Evolutionary conservation across 2,888 invertebrate genomes (phyloP).

Genomic region (Willowsia nigromaculata): DNA sequence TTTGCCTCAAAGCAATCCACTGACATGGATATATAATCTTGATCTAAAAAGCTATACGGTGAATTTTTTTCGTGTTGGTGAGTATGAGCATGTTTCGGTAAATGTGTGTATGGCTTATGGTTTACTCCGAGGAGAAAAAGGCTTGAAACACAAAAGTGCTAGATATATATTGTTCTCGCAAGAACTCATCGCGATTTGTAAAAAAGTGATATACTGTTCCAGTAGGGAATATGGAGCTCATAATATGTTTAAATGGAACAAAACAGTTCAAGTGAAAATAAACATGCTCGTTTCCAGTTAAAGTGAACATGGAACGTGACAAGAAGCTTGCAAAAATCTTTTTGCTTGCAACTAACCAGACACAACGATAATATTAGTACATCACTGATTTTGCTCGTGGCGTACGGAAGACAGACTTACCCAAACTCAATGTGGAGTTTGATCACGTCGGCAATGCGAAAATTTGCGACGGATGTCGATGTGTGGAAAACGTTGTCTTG

Average conservation of each 20-base stretch:
- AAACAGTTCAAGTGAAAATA: conserved; percentile 23
- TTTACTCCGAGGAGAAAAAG: too few relatives aligned
- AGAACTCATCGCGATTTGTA: too few relatives aligned
- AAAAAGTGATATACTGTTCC: too few relatives aligned
- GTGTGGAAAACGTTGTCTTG: neutral
- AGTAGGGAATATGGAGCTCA: neutral
- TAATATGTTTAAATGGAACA: neutral
- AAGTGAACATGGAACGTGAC: neutral
- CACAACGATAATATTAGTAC: neutral
- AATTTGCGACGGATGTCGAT: neutral
- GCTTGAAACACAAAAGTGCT: too few relatives aligned
- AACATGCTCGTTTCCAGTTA: neutral
- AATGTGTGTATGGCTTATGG: too few relatives aligned
- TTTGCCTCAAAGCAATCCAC: too few relatives aligned
- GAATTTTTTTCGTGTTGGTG: too few relatives aligned
- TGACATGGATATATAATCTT: neutral
- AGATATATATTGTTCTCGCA: too few relatives aligned
- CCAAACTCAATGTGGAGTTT: too few relatives aligned
- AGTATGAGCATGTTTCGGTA: too few relatives aligned
- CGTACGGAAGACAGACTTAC: too few relatives aligned
- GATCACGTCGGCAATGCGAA: neutral
- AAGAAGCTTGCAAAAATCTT: neutral
- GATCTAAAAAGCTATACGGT: neutral
- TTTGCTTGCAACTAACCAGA: neutral
- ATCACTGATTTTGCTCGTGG: neutral